Base-by-base conservation (phyloP, 2,113 vertebrate genomes). In the Lonchura striata region DNA sequence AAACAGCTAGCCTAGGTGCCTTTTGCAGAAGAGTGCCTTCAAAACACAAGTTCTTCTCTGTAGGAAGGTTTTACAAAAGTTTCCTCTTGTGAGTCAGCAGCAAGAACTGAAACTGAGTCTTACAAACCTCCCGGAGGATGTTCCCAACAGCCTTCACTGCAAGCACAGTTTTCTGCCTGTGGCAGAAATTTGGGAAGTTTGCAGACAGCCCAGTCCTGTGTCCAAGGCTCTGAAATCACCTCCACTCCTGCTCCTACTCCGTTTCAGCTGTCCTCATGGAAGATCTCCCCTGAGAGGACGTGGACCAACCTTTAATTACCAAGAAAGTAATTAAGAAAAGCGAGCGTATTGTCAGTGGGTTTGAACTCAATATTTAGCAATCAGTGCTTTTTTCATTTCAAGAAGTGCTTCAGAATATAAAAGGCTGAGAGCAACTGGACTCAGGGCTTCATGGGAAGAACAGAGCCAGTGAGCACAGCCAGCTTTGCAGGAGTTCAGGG, bases 291-390 rank as follows among this genome's bases (percentile, higher is more conserved):
- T 37, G 86, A 80, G 91, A 97, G 68, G 82, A 88, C 0, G 0
- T 18, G 41, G 83, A 68, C 72, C 82, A 93, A 66, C 53, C 65
- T 30, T 96, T 83, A 93, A 95, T 97, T 92, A 94, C 25, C 77
- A 88, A 70, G 35, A 94, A 94, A 84, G 92, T 95, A 95, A 95
- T 95, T 96, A 96, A 96, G 68, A 86, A 90, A 78, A 90, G 66
- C 42, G 52, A 81, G 46, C 0, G 3, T 96, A 95, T 66, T 86
- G 37, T 90, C 96, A 95, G 60, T 91, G 80, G 95, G 69, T 86
- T 96, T 96, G 72, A 90, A 93, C 68, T 90, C 82, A 78, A 18
- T 92, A 86, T 57, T 74, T 50, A 86, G 94, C 64, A 80, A 56
- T n/a, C 9, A 3, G 59, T 28, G 23, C 14, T 57, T 80, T 70